A percentile compares a stretch with the other conserved stretches of the same genome.
These are phyloP conservation scores for Conger conger DNA, from an alignment of 2,113 vertebrate genomes.

Conservation along the genomic window DNA sequence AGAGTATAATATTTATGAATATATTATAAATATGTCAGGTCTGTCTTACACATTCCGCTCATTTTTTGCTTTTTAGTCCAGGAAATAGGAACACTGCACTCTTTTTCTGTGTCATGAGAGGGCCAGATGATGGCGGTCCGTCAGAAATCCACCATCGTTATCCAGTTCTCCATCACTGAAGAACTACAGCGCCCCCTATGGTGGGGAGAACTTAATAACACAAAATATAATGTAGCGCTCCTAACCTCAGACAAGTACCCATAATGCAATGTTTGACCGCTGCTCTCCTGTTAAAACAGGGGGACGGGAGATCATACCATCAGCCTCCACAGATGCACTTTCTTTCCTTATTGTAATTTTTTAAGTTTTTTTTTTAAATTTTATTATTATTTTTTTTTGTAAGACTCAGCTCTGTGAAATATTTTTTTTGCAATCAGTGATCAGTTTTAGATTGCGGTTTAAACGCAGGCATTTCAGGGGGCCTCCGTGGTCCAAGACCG, in stretches of 20 bases:
- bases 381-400: no score
- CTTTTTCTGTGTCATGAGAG: no score
- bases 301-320: neutral
- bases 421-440: neutral
- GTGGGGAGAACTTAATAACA: no score
- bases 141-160: neutral
- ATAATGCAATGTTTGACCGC: no score
- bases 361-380: no score
- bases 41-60: conserved; percentile 50
- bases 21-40: conserved; percentile 53
- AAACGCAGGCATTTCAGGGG: neutral
- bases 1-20: conserved; percentile 33
- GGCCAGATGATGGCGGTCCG: neutral
- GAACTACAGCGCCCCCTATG: neutral
- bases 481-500: no score
- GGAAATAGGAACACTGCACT: neutral
- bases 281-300: neutral
- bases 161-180: neutral
- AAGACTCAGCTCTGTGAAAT: neutral
- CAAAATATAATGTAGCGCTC: neutral
- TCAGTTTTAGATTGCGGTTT: neutral
- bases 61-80: conserved; percentile 26
- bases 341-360: neutral
- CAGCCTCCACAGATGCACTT: neutral
- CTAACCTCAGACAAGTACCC: neutral